phyloP scores from a whole-genome alignment of 1,140 invertebrate genomes.

The Cryptotermes secundus region DNA sequence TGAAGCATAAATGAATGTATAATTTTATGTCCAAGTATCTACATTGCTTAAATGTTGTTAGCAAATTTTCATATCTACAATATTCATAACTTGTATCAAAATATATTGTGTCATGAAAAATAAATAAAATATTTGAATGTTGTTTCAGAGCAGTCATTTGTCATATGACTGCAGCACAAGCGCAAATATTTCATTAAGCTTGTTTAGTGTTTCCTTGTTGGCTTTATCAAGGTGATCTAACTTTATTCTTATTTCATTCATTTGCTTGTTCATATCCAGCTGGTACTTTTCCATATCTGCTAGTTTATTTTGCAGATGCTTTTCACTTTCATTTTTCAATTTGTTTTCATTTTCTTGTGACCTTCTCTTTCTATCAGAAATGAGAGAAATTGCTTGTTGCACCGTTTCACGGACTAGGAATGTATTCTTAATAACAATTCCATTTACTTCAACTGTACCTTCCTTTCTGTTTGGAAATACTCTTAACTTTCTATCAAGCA shows the following conservation, averaged over 20 bases:
- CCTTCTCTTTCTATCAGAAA: not conserved
- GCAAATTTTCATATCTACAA: too few species aligned
- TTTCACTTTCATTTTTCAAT: not conserved
- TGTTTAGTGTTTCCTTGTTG: not conserved
- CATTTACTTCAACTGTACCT: not conserved
- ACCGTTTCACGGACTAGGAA: not conserved
- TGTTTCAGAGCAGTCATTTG: too few species aligned
- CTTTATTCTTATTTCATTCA: too few species aligned
- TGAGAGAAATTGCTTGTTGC: not conserved
- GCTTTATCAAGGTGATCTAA: not conserved
- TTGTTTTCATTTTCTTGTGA: not conserved
- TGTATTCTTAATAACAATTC: not conserved
- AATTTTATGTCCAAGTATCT: too few species aligned
- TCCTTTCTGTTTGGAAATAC: slow-evolving; percentile 10
- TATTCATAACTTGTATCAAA: too few species aligned
- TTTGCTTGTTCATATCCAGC: not conserved
- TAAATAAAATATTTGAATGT: too few species aligned
- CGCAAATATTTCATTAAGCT: not conserved
- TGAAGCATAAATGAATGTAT: too few species aligned
- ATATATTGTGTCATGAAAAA: too few species aligned
- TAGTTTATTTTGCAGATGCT: not conserved
- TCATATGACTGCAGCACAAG: not conserved
- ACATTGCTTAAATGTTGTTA: too few species aligned
- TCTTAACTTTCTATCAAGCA: not conserved
- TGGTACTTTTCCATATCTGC: not conserved